Conservation (phyloP, 2,888 invertebrate genomes). For the Coelogynopora nodosa region DNA sequence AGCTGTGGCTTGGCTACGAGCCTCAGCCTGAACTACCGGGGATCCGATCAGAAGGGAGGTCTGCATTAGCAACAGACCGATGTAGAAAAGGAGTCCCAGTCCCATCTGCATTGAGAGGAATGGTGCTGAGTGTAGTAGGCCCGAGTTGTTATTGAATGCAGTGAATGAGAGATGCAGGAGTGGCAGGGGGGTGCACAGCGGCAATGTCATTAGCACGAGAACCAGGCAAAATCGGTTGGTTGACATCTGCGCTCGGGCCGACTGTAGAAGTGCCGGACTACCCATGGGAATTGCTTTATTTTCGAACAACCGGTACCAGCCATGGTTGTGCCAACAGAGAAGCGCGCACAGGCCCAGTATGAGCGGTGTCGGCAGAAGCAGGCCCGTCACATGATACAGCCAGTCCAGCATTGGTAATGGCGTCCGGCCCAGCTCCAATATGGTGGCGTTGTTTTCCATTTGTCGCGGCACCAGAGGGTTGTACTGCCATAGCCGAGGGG, state of each 20-base stretch:
- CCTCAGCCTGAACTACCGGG: not conserved
- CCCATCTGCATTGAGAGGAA: not conserved
- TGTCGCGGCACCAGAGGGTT: not conserved
- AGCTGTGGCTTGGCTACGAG: not conserved
- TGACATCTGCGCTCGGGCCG: not conserved
- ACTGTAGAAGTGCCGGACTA: not conserved
- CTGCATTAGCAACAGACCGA: not conserved
- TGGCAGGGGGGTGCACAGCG: not conserved
- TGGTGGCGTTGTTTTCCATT: not conserved
- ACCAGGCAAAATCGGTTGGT: not conserved
- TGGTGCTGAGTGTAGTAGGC: not conserved
- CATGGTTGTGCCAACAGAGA: not conserved
- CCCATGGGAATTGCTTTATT: not conserved
- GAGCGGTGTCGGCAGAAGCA: not conserved
- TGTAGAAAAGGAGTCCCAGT: not conserved
- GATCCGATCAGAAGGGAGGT: not conserved
- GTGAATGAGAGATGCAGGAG: not conserved
- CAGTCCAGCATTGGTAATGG: not conserved
- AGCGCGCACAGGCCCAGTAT: not conserved
- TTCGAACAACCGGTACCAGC: not conserved
- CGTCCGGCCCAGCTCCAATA: not conserved
- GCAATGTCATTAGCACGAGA: not conserved
- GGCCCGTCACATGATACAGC: not conserved
- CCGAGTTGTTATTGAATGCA: not conserved
- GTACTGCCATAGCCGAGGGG: not conserved